phyloP scores from a whole-genome alignment of 1,140 invertebrate genomes.

The Zaprionus nigranus region DNA sequence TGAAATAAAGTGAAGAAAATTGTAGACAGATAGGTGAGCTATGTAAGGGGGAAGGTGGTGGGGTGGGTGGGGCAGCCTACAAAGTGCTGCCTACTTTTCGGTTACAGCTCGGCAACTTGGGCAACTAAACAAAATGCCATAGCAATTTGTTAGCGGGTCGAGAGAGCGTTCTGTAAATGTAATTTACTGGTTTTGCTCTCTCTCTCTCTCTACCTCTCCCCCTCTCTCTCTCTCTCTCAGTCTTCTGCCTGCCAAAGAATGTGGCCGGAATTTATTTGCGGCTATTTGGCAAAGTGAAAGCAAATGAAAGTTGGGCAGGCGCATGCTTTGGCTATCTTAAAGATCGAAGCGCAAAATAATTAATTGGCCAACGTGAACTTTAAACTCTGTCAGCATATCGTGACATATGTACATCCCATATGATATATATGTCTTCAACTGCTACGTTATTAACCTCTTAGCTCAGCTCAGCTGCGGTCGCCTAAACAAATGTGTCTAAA shows the following conservation, averaged over 20 bases:
- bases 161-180: slow-evolving; percentile 53
- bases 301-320: slow-evolving; percentile 46
- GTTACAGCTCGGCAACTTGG: slow-evolving; percentile 9
- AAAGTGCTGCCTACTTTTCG: slow-evolving; percentile 54
- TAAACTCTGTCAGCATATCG: slow-evolving; percentile 18
- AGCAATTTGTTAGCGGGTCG: slow-evolving; percentile 60
- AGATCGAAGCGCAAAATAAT: slow-evolving; percentile 2
- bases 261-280: slow-evolving; percentile 61
- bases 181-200: slow-evolving; percentile 56
- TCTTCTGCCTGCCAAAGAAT: slow-evolving; percentile 32
- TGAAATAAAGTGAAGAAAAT: slow-evolving; percentile 68
- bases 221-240: not conserved
- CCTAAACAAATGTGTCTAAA: slow-evolving; percentile 49
- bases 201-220: not conserved
- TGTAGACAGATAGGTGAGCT: slow-evolving; percentile 23
- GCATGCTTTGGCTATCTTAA: slow-evolving; percentile 29
- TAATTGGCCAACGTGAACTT: slow-evolving; percentile 30
- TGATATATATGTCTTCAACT: not conserved
- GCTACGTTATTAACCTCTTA: slow-evolving; percentile 30
- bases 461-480: slow-evolving; percentile 31
- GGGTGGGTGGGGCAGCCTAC: slow-evolving; percentile 2
- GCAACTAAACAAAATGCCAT: slow-evolving; percentile 45
- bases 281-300: slow-evolving; percentile 59
- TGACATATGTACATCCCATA: slow-evolving; percentile 1
- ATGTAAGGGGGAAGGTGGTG: not conserved